Evolutionary conservation across 1,140 invertebrate species (phyloP).

Genomic region (Mizuhopecten yessoensis): DNA sequence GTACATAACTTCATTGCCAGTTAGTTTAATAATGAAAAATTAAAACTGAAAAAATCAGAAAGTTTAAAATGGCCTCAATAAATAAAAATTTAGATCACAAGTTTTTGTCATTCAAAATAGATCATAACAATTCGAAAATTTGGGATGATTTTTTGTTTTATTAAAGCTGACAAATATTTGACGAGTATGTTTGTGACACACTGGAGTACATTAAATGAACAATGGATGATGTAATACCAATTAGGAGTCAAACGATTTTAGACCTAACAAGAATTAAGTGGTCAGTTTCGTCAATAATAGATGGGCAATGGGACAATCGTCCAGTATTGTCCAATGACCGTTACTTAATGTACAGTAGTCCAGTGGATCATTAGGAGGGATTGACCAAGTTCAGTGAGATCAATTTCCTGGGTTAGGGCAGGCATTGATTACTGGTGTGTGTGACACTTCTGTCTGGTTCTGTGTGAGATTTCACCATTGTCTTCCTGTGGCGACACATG

Average conservation of each 20-base stretch:
- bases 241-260: neutral
- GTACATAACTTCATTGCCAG: too few species aligned
- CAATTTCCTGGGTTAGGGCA: neutral
- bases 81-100: too few species aligned
- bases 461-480: too few species aligned
- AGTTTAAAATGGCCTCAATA: too few species aligned
- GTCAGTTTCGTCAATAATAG: neutral
- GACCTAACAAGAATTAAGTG: neutral
- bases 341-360: neutral
- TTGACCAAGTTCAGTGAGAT: neutral
- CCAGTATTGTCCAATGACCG: neutral
- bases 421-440: neutral
- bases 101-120: too few species aligned
- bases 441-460: too few species aligned
- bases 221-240: neutral
- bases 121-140: too few species aligned
- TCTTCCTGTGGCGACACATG: too few species aligned
- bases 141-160: too few species aligned
- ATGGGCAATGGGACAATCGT: neutral
- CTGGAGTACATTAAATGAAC: conserved; percentile 22
- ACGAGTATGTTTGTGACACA: neutral
- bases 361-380: neutral
- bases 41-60: too few species aligned
- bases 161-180: neutral
- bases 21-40: too few species aligned